Evolutionary conservation across 2,888 invertebrate genomes (phyloP).

Genomic region (Sialis lutaria): DNA sequence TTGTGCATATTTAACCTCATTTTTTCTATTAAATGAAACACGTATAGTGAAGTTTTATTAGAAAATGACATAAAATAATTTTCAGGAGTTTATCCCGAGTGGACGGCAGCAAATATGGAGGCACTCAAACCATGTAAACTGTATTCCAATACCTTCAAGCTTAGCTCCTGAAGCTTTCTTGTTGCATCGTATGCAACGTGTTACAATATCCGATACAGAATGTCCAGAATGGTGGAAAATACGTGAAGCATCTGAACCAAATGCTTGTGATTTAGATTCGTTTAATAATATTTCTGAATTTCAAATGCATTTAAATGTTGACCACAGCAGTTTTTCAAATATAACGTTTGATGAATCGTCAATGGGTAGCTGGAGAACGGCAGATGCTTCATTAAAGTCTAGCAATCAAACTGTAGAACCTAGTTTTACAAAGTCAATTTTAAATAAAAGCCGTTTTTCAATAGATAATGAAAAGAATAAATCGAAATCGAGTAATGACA

Average conservation of each 20-base stretch:
- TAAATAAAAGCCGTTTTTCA: conserved; percentile 23
- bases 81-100: conserved; percentile 73
- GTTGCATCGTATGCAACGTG: conserved; percentile 55
- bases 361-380: no score
- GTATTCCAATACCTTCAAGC: conserved; percentile 26
- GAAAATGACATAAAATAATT: conserved; percentile 9
- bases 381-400: no score
- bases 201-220: conserved; percentile 47
- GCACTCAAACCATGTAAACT: conserved; percentile 54
- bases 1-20: conserved; percentile 2
- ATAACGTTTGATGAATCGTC: no score
- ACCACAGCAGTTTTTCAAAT: no score
- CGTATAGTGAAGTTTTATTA: conserved; percentile 11
- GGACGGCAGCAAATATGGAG: conserved; percentile 63
- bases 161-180: conserved; percentile 44
- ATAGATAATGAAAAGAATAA: conserved; percentile 15
- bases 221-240: conserved; percentile 36
- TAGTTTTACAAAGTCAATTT: background rate
- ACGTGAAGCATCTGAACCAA: conserved; percentile 38
- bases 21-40: conserved; percentile 5
- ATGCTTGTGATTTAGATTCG: conserved; percentile 8
- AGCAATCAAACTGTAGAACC: background rate
- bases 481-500: background rate
- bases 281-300: no score
- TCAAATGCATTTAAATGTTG: no score